These are phyloP conservation scores for Peromyscus polionotus DNA, from an alignment of 2,113 vertebrate species.

Conservation along the genomic window DNA sequence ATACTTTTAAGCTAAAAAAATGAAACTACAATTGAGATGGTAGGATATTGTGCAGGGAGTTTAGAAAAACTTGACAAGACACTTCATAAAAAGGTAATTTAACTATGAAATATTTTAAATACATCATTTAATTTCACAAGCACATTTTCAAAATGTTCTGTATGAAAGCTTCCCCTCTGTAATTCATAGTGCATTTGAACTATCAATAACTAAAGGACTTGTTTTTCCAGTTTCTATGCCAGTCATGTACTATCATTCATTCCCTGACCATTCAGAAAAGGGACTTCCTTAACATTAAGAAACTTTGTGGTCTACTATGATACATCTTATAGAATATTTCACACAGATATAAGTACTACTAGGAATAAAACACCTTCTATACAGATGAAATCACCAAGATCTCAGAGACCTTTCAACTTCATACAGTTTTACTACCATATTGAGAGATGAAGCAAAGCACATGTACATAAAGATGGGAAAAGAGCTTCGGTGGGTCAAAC, in stretches of 20 bases:
- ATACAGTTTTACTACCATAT: background rate
- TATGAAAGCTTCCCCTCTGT: background rate
- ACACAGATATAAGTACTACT: background rate
- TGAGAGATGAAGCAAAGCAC: background rate
- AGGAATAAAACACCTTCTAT: background rate
- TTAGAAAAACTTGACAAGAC: background rate
- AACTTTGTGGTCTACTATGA: background rate
- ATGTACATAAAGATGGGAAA: background rate
- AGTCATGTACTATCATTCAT: background rate
- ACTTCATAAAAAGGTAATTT: background rate
- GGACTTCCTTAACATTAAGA: background rate
- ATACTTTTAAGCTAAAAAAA: background rate
- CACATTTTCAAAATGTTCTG: background rate
- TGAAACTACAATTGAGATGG: background rate
- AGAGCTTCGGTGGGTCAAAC: background rate
- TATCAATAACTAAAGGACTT: background rate
- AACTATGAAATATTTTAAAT: constrained; percentile 12
- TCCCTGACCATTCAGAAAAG: background rate
- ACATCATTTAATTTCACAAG: background rate
- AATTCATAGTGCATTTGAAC: background rate
- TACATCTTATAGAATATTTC: background rate
- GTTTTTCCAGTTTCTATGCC: background rate
- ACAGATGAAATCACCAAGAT: background rate
- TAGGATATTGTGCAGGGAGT: too few species aligned
- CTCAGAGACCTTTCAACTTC: background rate